phyloP scores from a whole-genome alignment of 2,797 vertebrate species.

The Poeciliopsis paucimaculata region DNA sequence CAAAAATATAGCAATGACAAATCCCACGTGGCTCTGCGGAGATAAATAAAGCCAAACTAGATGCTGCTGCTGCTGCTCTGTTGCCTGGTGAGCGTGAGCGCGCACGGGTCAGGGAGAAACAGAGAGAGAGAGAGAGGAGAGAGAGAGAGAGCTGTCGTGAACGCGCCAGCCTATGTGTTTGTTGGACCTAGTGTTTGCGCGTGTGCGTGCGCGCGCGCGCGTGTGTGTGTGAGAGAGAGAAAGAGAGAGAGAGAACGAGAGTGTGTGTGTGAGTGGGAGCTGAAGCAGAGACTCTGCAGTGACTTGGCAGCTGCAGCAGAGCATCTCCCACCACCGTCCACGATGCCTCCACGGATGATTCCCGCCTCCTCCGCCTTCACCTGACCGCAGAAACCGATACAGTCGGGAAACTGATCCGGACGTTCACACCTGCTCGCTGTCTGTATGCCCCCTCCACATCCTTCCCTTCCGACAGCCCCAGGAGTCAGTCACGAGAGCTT shows the following conservation, averaged over 20 bases:
- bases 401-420: conserved; percentile 55
- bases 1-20: conserved; percentile 48
- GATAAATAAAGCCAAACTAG: conserved; percentile 71
- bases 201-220: conserved; percentile 4
- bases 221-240: background rate
- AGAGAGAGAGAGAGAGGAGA: background rate
- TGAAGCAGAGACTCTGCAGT: conserved; percentile 76
- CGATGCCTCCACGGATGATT: conserved; percentile 64
- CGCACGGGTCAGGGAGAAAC: conserved; percentile 52
- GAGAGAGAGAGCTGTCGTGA: conserved; percentile 38
- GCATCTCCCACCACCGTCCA: conserved; percentile 69
- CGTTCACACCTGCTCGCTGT: conserved; percentile 19
- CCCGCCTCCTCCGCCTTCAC: conserved; percentile 65
- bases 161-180: conserved; percentile 58
- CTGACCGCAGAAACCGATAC: conserved; percentile 44
- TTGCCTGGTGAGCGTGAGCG: conserved; percentile 76
- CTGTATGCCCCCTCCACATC: no score
- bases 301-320: conserved; percentile 77
- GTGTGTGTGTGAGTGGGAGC: conserved; percentile 60
- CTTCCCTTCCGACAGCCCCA: background rate
- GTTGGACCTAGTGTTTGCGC: conserved; percentile 15
- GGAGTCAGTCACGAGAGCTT: conserved; percentile 52
- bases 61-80: conserved; percentile 55
- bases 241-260: background rate
- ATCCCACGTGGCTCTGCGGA: conserved; percentile 63